Conservation (phyloP, 2,888 invertebrate genomes). For the Dynastes grantii region DNA sequence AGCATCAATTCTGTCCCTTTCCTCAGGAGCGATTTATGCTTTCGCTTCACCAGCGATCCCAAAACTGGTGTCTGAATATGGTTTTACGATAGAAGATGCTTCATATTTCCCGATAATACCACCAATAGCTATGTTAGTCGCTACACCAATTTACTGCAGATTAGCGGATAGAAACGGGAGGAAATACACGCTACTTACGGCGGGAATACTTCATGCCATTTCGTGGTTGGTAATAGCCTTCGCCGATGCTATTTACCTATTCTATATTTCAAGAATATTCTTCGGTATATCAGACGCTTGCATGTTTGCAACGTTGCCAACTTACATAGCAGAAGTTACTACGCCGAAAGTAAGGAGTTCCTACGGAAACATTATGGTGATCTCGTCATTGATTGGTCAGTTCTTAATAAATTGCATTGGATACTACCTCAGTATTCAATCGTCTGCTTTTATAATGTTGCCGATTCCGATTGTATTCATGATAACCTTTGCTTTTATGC, state of each 20-base stretch:
- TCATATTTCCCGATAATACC: conserved; percentile 64
- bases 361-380: conserved; percentile 63
- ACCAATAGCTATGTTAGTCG: conserved; percentile 59
- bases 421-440: conserved; percentile 72
- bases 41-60: conserved; percentile 66
- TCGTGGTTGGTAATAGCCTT: conserved; percentile 60
- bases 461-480: conserved; percentile 75
- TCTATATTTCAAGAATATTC: conserved; percentile 62
- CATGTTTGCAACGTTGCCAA: conserved; percentile 61
- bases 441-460: conserved; percentile 74
- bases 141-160: conserved; percentile 59
- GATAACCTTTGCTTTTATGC: conserved; percentile 69
- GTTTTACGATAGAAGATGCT: conserved; percentile 63
- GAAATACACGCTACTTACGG: conserved; percentile 60
- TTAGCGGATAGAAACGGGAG: conserved; percentile 62
- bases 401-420: conserved; percentile 72
- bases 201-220: conserved; percentile 61
- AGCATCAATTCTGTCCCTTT: conserved; percentile 14
- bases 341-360: conserved; percentile 62
- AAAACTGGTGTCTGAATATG: conserved; percentile 59
- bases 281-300: conserved; percentile 62
- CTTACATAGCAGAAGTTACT: conserved; percentile 64
- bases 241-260: conserved; percentile 59
- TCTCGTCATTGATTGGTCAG: conserved; percentile 60
- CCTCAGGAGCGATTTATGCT: conserved; percentile 58